Conservation (phyloP, 2,888 invertebrate species). For the Drosophila sordidula region DNA sequence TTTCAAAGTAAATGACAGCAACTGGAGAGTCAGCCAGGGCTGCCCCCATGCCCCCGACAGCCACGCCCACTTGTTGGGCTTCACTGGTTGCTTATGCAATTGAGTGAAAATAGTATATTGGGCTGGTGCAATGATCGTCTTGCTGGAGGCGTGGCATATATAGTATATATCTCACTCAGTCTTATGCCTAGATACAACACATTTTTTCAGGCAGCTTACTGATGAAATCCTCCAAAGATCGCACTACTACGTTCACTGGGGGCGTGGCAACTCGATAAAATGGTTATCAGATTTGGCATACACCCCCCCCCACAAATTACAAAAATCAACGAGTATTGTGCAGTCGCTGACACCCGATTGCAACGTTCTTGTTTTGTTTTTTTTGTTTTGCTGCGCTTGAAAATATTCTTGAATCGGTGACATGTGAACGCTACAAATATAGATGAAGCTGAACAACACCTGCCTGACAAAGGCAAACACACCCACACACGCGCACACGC, state of each 20-base stretch:
- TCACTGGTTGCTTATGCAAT: slow-evolving; percentile 41
- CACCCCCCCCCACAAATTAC: no score
- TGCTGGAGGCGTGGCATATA: no score
- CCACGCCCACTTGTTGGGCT: slow-evolving; percentile 59
- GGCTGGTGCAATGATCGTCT: no score
- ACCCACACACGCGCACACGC: neutral
- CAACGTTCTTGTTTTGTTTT: neutral
- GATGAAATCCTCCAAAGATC: no score
- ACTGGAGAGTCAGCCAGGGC: slow-evolving; percentile 13
- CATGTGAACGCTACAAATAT: slow-evolving; percentile 31
- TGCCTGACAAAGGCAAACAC: slow-evolving; percentile 11
- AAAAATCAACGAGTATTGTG: no score
- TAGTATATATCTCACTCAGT: no score
- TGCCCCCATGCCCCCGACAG: neutral
- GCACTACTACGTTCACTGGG: no score
- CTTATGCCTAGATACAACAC: no score
- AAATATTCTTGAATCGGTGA: slow-evolving; percentile 47
- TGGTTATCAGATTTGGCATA: no score
- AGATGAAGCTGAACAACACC: slow-evolving; percentile 23
- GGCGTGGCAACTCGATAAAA: no score
- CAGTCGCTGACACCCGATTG: no score
- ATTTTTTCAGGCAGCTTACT: no score
- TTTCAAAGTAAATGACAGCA: slow-evolving; percentile 43
- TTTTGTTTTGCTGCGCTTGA: slow-evolving; percentile 23
- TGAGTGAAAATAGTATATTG: neutral